Evolutionary conservation across 2,888 invertebrate genomes (phyloP).

Genomic region (Drosophila limbata): DNA sequence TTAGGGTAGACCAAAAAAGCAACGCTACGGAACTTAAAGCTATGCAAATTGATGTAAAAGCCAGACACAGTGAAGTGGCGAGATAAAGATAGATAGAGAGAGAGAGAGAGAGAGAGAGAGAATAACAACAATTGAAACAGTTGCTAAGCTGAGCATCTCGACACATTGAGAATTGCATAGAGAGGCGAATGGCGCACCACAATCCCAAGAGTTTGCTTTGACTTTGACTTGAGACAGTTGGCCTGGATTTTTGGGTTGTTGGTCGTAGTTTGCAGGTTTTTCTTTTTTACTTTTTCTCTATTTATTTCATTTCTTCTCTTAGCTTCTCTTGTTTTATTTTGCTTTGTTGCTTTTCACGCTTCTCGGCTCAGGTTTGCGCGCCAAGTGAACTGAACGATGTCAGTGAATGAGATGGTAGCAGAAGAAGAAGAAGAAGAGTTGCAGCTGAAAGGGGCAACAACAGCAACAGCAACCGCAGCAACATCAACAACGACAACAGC

Average conservation of each 20-base stretch:
- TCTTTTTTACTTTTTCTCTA: slow-evolving; percentile 1
- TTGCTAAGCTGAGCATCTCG: slow-evolving; percentile 46
- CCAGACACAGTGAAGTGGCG: slow-evolving; percentile 6
- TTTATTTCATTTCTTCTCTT: slow-evolving; percentile 3
- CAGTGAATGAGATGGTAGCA: slow-evolving; percentile 24
- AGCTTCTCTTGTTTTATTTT: slow-evolving; percentile 26
- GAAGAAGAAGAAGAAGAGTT: slow-evolving; percentile 4
- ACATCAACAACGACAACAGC: slow-evolving; percentile 11
- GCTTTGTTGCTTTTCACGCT: slow-evolving; percentile 56
- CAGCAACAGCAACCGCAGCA: slow-evolving; percentile 17
- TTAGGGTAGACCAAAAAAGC: slow-evolving; percentile 14
- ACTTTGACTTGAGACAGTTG: slow-evolving; percentile 49
- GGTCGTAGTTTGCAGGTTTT: slow-evolving; percentile 44
- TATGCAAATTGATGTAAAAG: slow-evolving; percentile 49
- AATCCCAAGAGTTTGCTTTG: slow-evolving; percentile 34
- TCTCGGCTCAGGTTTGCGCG: slow-evolving; percentile 43
- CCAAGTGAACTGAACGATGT: slow-evolving; percentile 46
- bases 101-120: slow-evolving; percentile 5
- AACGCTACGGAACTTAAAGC: slow-evolving; percentile 24
- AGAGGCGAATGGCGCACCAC: slow-evolving; percentile 29
- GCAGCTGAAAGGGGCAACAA: slow-evolving; percentile 17
- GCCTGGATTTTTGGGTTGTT: slow-evolving; percentile 52
- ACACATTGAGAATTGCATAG: slow-evolving; percentile 55
- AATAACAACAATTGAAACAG: slow-evolving; percentile 11
- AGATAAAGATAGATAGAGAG: slow-evolving; percentile 5